A percentile compares a stretch with the other conserved stretches of the same genome.
Conservation (phyloP, 1,140 invertebrate species). For the Amphibalanus amphitrite region DNA sequence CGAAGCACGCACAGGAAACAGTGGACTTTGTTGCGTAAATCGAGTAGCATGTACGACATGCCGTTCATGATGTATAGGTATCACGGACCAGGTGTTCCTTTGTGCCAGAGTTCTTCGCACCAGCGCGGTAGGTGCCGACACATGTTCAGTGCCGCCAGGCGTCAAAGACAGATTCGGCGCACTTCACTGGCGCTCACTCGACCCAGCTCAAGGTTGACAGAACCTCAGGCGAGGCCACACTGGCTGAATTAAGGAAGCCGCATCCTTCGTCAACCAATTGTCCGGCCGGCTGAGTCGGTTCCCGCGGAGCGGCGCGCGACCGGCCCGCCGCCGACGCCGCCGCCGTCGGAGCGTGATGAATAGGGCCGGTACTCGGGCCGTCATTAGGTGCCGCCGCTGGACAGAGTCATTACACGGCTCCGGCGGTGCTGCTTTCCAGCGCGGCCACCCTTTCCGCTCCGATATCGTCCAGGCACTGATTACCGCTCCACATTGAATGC, state of each 20-base stretch:
- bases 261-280: not conserved
- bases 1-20: too few species aligned
- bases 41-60: too few species aligned
- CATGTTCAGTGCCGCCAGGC: not conserved
- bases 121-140: not conserved
- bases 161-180: too few species aligned
- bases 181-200: too few species aligned
- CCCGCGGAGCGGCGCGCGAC: too few species aligned
- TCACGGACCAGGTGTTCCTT: too few species aligned
- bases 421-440: not conserved
- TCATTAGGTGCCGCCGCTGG: not conserved
- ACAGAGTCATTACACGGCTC: not conserved
- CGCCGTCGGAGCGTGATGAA: not conserved
- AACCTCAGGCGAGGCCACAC: not conserved
- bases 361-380: not conserved
- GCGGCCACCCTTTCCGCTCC: not conserved
- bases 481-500: too few species aligned
- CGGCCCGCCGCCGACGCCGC: too few species aligned
- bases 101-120: too few species aligned
- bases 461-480: too few species aligned
- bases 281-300: not conserved
- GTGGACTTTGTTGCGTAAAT: too few species aligned
- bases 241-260: not conserved
- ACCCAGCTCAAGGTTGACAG: not conserved
- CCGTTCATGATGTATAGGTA: too few species aligned